Conservation (phyloP, 1,140 invertebrate species). For the Daktulosphaira vitifoliae region DNA sequence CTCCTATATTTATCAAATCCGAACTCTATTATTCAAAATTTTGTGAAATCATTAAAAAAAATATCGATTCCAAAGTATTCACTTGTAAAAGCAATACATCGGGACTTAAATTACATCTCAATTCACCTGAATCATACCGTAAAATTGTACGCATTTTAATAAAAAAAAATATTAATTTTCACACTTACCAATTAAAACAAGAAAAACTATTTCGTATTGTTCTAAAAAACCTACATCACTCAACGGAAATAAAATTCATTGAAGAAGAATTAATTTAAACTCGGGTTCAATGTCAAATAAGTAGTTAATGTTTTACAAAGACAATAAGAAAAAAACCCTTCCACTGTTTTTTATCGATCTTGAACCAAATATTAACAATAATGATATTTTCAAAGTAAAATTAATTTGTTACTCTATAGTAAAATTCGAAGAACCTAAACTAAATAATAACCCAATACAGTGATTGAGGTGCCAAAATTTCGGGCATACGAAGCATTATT, state of each 20-base stretch:
- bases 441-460: neutral
- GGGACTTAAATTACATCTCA: neutral
- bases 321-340: neutral
- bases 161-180: neutral
- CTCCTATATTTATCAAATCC: neutral
- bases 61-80: neutral
- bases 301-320: neutral
- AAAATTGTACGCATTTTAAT: neutral
- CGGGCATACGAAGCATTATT: neutral
- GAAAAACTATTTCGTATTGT: neutral
- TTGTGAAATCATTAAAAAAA: neutral
- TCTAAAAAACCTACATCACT: neutral
- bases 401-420: neutral
- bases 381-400: neutral
- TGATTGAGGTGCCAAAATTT: neutral
- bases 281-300: neutral
- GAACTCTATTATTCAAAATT: neutral
- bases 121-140: neutral
- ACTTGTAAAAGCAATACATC: neutral
- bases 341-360: constrained; percentile 2
- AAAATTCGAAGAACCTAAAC: neutral
- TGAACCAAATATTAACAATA: neutral
- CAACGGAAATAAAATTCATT: neutral
- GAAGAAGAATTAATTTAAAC: neutral
- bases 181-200: neutral